Base-by-base conservation (phyloP, 2,888 invertebrate genomes). In the Augochlorella aurata region DNA sequence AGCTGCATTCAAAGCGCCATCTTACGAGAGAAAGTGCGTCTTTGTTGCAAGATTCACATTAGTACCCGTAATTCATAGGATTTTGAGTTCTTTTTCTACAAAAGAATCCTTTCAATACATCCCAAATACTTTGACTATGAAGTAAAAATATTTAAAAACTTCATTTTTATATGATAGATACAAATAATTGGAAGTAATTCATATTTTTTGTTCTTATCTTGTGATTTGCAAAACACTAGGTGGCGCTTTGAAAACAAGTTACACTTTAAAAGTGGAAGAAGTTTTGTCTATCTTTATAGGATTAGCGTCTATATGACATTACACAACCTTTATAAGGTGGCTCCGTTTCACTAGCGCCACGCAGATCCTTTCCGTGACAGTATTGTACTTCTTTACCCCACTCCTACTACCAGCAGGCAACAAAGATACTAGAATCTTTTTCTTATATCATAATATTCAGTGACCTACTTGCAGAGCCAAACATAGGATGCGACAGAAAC, bases 311-410 rank as follows among this genome's bases (percentile, higher is more conserved):
- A 54, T 54, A 54, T 54, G 54, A 10, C 10, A 21, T 54, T 54
- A 54, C 54, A 54, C 54, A 54, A 54, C n/a, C 21, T 54, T 54
- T 54, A 18, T 21, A 54, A 54, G 10, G 54, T 54, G 21, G n/a
- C 54, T n/a, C 18, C 54, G 54, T 10, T n/a, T 54, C 54, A 54
- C 54, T 21, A 54, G 54, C 54, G 54, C 54, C 54, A 54, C n/a
- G 54, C 54, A 8, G n/a, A 54, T 10, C 10, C 21, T 54, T n/a
- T 54, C n/a, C 21, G 54, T 21, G 21, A 54, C n/a, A 12, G 10
- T 54, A 21, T 21, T 54, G n/a, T 21, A 54, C 21, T 54, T 54
- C 21, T 54, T 50, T 18, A 50, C 50, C 54, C 54, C 21, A 54
- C 54, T 10, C 54, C 21, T 54, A 50, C n/a, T 10, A 21, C 10